Evolutionary conservation across 2,113 vertebrate species (phyloP).

Genomic region (Phoxinus phoxinus): DNA sequence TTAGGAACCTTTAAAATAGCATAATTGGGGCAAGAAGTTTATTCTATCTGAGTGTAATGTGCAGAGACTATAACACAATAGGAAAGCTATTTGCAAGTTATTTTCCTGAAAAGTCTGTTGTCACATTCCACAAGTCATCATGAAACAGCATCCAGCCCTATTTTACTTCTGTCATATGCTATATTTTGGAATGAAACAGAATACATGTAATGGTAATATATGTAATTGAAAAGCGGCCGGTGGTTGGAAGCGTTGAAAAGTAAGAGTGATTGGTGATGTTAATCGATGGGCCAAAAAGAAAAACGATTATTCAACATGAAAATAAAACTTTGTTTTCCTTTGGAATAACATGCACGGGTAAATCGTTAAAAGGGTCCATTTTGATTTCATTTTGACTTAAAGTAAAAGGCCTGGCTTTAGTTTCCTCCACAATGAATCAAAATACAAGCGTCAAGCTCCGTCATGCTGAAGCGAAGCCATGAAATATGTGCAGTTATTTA

Average conservation of each 20-base stretch:
- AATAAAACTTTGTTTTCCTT: neutral
- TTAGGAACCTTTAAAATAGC: too few species aligned
- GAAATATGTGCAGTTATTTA: conserved; percentile 61
- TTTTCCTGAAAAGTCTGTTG: neutral
- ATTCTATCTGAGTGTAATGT: neutral
- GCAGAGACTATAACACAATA: neutral
- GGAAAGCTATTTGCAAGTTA: neutral
- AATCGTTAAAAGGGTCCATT: neutral
- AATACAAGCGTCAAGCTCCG: conserved; percentile 30
- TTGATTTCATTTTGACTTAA: neutral
- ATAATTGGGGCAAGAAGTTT: too few species aligned
- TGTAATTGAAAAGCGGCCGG: too few species aligned
- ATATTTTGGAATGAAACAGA: neutral
- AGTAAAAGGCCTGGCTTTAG: neutral
- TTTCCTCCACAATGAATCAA: conserved; percentile 10
- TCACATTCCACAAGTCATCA: neutral
- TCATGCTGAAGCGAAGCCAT: conserved; percentile 39
- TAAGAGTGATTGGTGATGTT: too few species aligned
- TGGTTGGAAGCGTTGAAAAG: too few species aligned
- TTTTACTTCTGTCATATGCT: neutral
- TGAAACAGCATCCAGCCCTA: neutral
- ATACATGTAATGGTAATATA: too few species aligned
- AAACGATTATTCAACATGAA: neutral
- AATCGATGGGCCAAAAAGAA: too few species aligned
- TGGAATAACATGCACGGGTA: neutral